Conservation (phyloP, 2,113 vertebrate genomes). For the Dasyurus viverrinus region DNA sequence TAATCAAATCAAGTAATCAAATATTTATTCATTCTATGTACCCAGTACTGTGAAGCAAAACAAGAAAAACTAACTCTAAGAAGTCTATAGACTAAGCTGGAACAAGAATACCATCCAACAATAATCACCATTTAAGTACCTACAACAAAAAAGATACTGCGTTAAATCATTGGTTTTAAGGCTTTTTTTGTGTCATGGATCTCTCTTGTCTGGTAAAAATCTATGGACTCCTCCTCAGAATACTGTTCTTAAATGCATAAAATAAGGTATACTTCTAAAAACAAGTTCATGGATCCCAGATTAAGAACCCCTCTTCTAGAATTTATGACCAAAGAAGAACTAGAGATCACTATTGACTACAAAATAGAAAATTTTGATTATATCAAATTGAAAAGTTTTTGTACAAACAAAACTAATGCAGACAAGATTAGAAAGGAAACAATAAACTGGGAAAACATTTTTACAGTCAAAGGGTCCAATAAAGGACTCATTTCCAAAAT, state of each 20-base stretch:
- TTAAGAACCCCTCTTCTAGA: not conserved
- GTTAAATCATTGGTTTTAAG: not conserved
- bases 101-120: not conserved
- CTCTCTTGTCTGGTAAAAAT: not conserved
- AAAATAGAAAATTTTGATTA: too few relatives aligned
- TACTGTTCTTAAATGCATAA: not conserved
- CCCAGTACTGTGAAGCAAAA: not conserved
- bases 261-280: not conserved
- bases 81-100: not conserved
- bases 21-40: not conserved
- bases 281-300: not conserved
- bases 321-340: too few relatives aligned
- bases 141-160: not conserved
- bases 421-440: too few relatives aligned
- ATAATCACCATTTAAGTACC: not conserved
- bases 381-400: too few relatives aligned
- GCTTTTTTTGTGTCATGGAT: not conserved
- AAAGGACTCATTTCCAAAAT: too few relatives aligned
- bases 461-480: too few relatives aligned
- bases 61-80: not conserved
- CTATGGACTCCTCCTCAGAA: not conserved
- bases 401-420: too few relatives aligned
- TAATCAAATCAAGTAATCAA: constrained; percentile 34
- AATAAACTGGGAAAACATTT: too few relatives aligned
- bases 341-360: too few relatives aligned